These are phyloP conservation scores for Andricus quercusramuli DNA, from an alignment of 2,888 invertebrate species.

Conservation along the genomic window DNA sequence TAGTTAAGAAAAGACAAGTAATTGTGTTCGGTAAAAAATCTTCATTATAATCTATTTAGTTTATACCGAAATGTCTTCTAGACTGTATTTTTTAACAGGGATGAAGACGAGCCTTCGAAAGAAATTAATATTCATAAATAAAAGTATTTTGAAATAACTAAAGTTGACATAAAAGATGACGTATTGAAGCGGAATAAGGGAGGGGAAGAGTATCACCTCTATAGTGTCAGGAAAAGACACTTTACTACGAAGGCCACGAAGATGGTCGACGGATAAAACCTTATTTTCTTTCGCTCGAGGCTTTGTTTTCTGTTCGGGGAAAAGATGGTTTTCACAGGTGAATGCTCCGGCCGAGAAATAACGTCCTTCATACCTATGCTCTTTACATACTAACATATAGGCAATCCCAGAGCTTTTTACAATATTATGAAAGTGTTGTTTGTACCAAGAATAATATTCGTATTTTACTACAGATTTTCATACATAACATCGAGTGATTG, in stretches of 20 bases:
- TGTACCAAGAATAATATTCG: background rate
- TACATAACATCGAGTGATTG: background rate
- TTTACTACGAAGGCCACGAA: background rate
- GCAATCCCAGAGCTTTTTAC: background rate
- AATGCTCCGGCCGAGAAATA: background rate
- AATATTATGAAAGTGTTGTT: background rate
- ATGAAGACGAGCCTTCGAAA: no score
- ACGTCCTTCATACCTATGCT: background rate
- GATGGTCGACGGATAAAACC: background rate
- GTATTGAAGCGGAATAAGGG: background rate
- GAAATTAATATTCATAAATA: no score
- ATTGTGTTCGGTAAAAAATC: no score
- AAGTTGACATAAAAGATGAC: background rate
- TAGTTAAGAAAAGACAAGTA: no score
- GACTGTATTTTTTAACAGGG: no score
- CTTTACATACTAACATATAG: background rate
- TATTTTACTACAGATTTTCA: background rate
- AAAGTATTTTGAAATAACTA: background rate
- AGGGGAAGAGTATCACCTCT: background rate
- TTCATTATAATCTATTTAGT: no score
- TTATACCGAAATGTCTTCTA: no score
- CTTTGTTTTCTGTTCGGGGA: background rate
- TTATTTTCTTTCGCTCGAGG: background rate
- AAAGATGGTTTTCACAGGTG: conserved; percentile 2
- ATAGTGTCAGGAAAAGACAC: background rate